Base-by-base conservation (phyloP, 2,888 invertebrate species). In the Acrocera orbiculus region DNA sequence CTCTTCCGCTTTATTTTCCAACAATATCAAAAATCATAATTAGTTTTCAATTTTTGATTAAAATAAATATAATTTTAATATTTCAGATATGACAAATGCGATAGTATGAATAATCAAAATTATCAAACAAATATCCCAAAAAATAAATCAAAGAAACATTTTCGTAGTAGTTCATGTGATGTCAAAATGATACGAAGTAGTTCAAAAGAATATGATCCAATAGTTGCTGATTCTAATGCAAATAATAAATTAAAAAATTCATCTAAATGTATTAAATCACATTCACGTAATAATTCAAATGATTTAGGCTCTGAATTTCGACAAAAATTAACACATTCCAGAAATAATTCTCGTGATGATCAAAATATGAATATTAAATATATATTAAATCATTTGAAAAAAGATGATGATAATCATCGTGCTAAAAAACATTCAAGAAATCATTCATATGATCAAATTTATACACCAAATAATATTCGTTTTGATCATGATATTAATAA, bases 381-480 rank as follows among this genome's bases (percentile, higher is more conserved):
- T 17, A 61, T 61, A 43, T 52, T 60, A 38, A 61, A 61, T 42
- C 58, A 59, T 36, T 39, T 61, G 3, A 51, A 44, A 30, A 54
- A 50, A 32, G 49, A 48, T 24, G 46, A 48, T 27, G 49, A 17
- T 22, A 27, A 19, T 17, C 32, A 32, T 20, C 32, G 34, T 20
- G 53, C 54, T 3, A 55, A 57, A 41, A 58, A 58, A 35, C 60
- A 61, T 42, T 58, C 58, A 5, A 53, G 61, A 10, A 61, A 61
- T 44, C 58, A 59, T 43, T 61, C 61, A 32, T 61, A 60, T 36
- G 61, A 60, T 43, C 60, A 60, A 46, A 60, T 59, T 22, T 60
- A 60, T 39, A 55, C 58, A 51, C 60, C 58, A 34, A 60, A 60
- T 37, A 60, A 60, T 34, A 58, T 60, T 37, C 54, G 60, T 16